Evolutionary conservation across 2,113 vertebrate species (phyloP), one percentile per base, ranked within the genome.

Genomic region (Orthonyx spaldingii): DNA sequence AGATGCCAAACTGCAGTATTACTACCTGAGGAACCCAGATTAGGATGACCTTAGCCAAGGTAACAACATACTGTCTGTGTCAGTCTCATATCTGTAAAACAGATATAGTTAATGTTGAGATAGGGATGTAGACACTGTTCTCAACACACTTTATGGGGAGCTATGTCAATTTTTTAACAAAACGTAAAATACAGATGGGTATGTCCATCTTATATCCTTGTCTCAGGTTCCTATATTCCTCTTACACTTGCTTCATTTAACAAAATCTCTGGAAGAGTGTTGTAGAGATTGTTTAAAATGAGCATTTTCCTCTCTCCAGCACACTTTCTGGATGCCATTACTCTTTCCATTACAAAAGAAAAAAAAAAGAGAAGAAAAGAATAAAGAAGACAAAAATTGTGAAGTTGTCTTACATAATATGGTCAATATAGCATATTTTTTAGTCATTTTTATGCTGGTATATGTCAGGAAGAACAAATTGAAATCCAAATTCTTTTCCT

Each of bases 401-500:
- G 39, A 61, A 70, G 47, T 89, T 30, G 30, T 84, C 64, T 89
- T 93, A 76, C n/a, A 44, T 92, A 92, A 53, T 32, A 70, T 37
- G 17, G 52, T 55, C 87, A 92, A 86, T 84, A 63, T 22, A 83
- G 44, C 9, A 39, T 56, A 59, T 66, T 53, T 88, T 94, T 87
- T 56, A 60, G 47, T 50, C 2, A 81, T 90, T 91, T 94, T 89
- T 94, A 79, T 94, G 60, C 61, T 97, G 86, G 60, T 37, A 50
- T 87, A 42, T 86, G 32, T 82, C 69, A 95, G 75, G 91, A 94
- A 94, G 83, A 89, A 84, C 20, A 91, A 94, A 79, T 53, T 68
- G 12, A 82, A 89, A 78, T 89, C 46, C 74, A 16, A 21, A 27
- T 94, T 94, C 59, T 94, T 55, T 89, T 94, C n/a, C 42, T 93